Conservation (phyloP, 2,113 vertebrate species). For the Scomber colias region DNA sequence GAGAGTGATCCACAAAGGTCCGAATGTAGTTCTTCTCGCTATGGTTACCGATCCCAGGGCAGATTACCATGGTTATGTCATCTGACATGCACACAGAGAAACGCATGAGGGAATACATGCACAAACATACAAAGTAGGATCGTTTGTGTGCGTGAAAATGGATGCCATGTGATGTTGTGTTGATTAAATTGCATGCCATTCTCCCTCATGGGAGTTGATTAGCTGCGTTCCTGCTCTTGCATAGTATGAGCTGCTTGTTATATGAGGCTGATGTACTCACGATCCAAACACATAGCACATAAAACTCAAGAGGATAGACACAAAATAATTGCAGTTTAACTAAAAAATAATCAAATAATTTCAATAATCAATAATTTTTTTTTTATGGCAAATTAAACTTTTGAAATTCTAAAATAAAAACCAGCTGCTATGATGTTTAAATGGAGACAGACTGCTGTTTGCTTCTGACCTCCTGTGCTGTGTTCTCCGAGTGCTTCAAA, state of each 20-base stretch:
- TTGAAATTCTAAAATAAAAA: neutral
- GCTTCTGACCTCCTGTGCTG: constrained; percentile 90
- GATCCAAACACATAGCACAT: constrained; percentile 16
- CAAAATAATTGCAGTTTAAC: neutral
- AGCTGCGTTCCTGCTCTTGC: constrained; percentile 15
- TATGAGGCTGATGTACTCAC: neutral
- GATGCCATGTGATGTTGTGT: neutral
- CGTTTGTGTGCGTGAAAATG: constrained; percentile 33
- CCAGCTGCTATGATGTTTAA: neutral
- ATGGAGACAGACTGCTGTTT: neutral
- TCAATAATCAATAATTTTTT: too few species aligned
- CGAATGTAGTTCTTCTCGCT: constrained; percentile 98
- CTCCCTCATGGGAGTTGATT: constrained; percentile 46
- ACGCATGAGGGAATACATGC: constrained; percentile 9
- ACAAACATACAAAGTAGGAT: constrained; percentile 44
- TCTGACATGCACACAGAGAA: constrained; percentile 76
- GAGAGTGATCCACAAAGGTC: constrained; percentile 96
- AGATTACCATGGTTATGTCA: constrained; percentile 97
- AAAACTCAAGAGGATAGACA: constrained; percentile 10
- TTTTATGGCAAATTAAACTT: neutral
- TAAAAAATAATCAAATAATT: neutral
- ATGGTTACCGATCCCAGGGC: constrained; percentile 97
- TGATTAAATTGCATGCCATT: constrained; percentile 42
- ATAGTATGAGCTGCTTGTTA: constrained; percentile 3
- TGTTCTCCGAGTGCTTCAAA: constrained; percentile 91